These are phyloP conservation scores for Eilema sororculum DNA, from an alignment of 2,888 invertebrate species.

Conservation along the genomic window DNA sequence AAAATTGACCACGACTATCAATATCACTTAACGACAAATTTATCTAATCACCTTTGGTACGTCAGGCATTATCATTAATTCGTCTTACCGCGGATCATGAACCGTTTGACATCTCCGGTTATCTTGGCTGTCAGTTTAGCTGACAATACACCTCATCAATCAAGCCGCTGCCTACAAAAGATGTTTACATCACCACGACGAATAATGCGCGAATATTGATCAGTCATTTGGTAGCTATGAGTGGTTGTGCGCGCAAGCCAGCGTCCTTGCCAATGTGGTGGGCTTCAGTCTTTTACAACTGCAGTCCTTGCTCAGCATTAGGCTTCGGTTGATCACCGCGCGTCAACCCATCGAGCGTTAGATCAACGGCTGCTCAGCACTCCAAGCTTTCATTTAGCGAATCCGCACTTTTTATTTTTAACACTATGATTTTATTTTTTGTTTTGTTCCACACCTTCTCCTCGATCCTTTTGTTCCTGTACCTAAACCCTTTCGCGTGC, in stretches of 20 bases:
- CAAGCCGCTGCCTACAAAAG: slow-evolving; percentile 77
- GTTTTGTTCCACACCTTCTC: slow-evolving; percentile 50
- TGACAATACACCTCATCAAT: slow-evolving; percentile 84
- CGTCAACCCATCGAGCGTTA: slow-evolving; percentile 2
- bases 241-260: slow-evolving; percentile 23
- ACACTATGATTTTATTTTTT: slow-evolving; percentile 54
- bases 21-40: slow-evolving; percentile 32
- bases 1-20: slow-evolving; percentile 19
- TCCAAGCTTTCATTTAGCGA: slow-evolving; percentile 49
- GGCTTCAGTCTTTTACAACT: not conserved
- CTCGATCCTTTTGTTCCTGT: slow-evolving; percentile 48
- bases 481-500: slow-evolving; percentile 55
- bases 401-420: slow-evolving; percentile 64
- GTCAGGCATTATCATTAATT: slow-evolving; percentile 47
- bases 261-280: not conserved
- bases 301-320: not conserved
- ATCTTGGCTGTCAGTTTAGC: slow-evolving; percentile 73
- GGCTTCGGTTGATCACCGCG: not conserved
- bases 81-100: slow-evolving; percentile 65
- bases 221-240: slow-evolving; percentile 32
- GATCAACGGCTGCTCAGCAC: slow-evolving; percentile 30
- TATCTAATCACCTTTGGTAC: slow-evolving; percentile 51
- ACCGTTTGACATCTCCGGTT: slow-evolving; percentile 70
- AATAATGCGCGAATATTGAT: slow-evolving; percentile 43
- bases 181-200: slow-evolving; percentile 59